Base-by-base conservation (phyloP, 2,888 invertebrate species). In the Meghimatium bilineatum region DNA sequence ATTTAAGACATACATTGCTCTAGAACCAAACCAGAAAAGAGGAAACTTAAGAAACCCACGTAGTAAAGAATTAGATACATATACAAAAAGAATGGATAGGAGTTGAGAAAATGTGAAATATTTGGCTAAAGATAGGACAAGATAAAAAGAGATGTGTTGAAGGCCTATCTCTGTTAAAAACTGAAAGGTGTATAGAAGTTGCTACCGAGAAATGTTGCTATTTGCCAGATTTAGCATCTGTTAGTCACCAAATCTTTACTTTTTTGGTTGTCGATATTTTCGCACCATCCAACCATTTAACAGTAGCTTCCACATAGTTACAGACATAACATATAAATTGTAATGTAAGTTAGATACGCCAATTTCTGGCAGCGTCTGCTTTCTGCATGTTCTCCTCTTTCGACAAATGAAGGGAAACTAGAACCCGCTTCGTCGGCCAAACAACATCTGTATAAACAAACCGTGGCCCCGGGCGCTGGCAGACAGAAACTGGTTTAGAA, bases 361-460 rank as follows among this genome's bases (percentile, higher is more conserved):
- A 71, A 52, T 80, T 52, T 71, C 52, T 72, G 56, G 52, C 36
- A 49, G 12, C 34, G 36, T 81, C 36, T 74, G 74, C 32, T 71
- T 56, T 63, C 38, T 81, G 71, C 80, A 60, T 60, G 60, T 74
- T 74, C 66, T 32, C 69, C 52, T 69, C 63, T 72, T 72, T 80
- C 80, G 56, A 49, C 36, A 72, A 71, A 71, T 80, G 74, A 29
- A 72, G 32, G 63, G 75, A 63, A 75, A 75, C 66, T 56, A 34
- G 63, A 75, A 49, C 82, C 76, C 63, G 5, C 76, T 66, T 44
- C 74, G 72, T 52, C 63, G 32, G 66, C 38, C 75, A 66, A 76
- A 76, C 63, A 75, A 67, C 75, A 75, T 75, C 81, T 75, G 66
- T 82, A 52, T 75, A 75, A 82, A 75, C 82, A 74, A 49, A 49